These are phyloP conservation scores for Alcis repandata DNA, from an alignment of 2,888 invertebrate genomes.

Conservation along the genomic window DNA sequence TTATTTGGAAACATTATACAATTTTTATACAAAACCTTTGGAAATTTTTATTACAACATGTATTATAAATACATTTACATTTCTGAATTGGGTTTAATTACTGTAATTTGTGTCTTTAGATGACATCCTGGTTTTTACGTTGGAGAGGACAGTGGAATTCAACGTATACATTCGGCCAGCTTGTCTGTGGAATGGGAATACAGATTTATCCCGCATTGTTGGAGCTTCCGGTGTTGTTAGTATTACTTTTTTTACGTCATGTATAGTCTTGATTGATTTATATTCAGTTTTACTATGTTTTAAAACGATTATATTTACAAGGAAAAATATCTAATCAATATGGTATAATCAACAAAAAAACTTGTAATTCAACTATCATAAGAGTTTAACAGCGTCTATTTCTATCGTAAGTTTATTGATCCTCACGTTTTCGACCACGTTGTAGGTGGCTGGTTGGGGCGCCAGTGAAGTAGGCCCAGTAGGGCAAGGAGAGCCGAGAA, in stretches of 20 bases:
- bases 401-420: slow-evolving; percentile 10
- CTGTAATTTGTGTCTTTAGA: slow-evolving; percentile 65
- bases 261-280: background rate
- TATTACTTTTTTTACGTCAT: slow-evolving; percentile 28
- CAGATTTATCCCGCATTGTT: slow-evolving; percentile 66
- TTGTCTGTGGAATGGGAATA: slow-evolving; percentile 86
- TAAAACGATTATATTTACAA: background rate
- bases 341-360: background rate
- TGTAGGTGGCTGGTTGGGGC: slow-evolving; percentile 88
- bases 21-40: background rate
- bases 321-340: background rate
- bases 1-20: background rate
- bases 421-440: background rate
- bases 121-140: slow-evolving; percentile 85
- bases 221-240: slow-evolving; percentile 78
- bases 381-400: background rate
- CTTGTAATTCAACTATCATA: slow-evolving; percentile 14
- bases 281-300: background rate
- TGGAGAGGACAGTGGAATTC: slow-evolving; percentile 79
- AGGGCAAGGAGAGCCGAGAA: slow-evolving; percentile 81
- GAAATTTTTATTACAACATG: too few species aligned
- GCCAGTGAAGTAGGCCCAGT: slow-evolving; percentile 76
- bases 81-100: too few species aligned
- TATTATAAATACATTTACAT: slow-evolving; percentile 14
- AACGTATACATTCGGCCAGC: slow-evolving; percentile 84